phyloP scores from a whole-genome alignment of 2,797 vertebrate genomes.

The Sandelia bainsii region DNA sequence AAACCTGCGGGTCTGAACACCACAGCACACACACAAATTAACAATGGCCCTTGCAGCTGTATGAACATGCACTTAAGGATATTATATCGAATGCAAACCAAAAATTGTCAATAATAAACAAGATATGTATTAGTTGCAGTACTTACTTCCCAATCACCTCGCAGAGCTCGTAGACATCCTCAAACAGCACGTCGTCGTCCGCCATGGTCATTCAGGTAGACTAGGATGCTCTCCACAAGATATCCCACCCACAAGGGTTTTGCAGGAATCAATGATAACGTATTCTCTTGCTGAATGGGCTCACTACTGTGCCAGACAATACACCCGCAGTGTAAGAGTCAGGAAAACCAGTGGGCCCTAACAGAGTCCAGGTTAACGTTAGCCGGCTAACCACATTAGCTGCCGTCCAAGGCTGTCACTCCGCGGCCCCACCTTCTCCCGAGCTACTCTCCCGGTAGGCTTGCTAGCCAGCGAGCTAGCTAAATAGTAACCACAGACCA shows the following conservation, averaged over 20 bases:
- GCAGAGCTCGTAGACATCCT: constrained; percentile 99
- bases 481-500: constrained; percentile 57
- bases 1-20: constrained; percentile 14
- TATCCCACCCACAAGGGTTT: constrained; percentile 66
- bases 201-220: constrained; percentile 90
- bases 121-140: background rate
- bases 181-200: constrained; percentile 99
- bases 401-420: constrained; percentile 63
- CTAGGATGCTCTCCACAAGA: constrained; percentile 77
- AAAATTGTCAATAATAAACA: background rate
- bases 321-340: constrained; percentile 31
- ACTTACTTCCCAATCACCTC: constrained; percentile 99
- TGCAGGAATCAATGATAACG: constrained; percentile 25
- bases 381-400: constrained; percentile 79
- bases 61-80: background rate
- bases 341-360: constrained; percentile 23
- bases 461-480: constrained; percentile 73
- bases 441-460: constrained; percentile 49
- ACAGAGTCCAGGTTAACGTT: constrained; percentile 66
- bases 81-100: background rate
- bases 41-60: background rate
- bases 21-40: background rate
- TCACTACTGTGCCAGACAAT: background rate
- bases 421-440: constrained; percentile 85
- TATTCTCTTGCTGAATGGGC: constrained; percentile 5